Evolutionary conservation across 2,888 invertebrate genomes (phyloP).

Genomic region (Chymomyza fuscimana): DNA sequence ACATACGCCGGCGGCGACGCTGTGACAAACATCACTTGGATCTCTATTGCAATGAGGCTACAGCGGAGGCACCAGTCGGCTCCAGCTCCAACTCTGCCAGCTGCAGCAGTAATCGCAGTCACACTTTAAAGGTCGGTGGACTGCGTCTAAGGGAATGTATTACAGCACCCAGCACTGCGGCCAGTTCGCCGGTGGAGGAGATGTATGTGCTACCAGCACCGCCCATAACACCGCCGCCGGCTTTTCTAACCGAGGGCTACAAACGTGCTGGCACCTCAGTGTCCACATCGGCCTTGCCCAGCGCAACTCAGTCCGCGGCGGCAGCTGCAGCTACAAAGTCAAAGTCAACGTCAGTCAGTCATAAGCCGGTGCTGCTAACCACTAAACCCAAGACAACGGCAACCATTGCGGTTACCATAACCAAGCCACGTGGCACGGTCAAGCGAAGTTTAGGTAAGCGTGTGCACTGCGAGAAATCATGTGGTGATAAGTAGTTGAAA

Average conservation of each 20-base stretch:
- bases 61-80: conserved; percentile 21
- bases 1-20: conserved; percentile 83
- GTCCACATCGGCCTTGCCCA: conserved; percentile 66
- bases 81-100: neutral
- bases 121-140: conserved; percentile 46
- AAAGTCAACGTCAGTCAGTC: conserved; percentile 17
- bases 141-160: conserved; percentile 60
- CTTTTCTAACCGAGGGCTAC: conserved; percentile 84
- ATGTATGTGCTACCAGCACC: conserved; percentile 80
- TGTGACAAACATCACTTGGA: conserved; percentile 83
- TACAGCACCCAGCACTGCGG: conserved; percentile 65
- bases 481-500: too few relatives aligned
- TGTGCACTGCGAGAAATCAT: neutral
- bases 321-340: conserved; percentile 27
- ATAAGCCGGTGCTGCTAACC: conserved; percentile 36
- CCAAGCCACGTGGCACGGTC: conserved; percentile 65
- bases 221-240: conserved; percentile 86
- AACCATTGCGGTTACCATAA: conserved; percentile 63
- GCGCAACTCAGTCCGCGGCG: conserved; percentile 44
- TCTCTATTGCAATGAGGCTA: conserved; percentile 77
- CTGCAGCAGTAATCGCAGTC: conserved; percentile 20
- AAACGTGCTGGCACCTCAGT: conserved; percentile 77
- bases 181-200: conserved; percentile 73
- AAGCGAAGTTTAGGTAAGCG: conserved; percentile 71
- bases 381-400: conserved; percentile 63